These are phyloP conservation scores for Machimus atricapillus DNA, from an alignment of 2,888 invertebrate genomes.

Conservation along the genomic window DNA sequence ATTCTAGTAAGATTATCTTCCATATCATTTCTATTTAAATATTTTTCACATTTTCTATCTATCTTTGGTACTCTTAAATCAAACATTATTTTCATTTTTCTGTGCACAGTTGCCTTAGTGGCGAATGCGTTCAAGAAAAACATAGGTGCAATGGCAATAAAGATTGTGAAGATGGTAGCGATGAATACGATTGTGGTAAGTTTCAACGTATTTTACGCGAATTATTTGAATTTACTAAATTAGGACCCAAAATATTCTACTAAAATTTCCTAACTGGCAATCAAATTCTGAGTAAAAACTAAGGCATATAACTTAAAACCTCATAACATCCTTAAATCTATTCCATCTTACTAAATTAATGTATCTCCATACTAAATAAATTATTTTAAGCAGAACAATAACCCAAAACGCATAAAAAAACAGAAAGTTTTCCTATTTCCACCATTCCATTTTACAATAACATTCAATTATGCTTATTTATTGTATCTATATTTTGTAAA, in stretches of 20 bases:
- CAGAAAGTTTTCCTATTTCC: not conserved
- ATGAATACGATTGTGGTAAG: conserved; percentile 70
- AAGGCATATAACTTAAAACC: not conserved
- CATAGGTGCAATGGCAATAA: conserved; percentile 66
- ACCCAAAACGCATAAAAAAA: not conserved
- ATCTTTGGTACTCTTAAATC: not conserved
- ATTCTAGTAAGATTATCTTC: conserved; percentile 58
- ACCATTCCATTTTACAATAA: not conserved
- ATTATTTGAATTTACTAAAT: not conserved
- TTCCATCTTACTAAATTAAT: not conserved
- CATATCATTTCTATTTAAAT: conserved; percentile 16
- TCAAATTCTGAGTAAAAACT: not conserved
- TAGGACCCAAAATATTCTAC: not conserved
- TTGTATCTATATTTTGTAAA: not conserved
- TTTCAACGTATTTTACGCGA: conserved; percentile 41
- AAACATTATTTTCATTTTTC: conserved; percentile 29
- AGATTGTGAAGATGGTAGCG: conserved; percentile 69
- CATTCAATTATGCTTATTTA: not conserved
- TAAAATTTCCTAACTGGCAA: not conserved
- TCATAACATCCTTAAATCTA: not conserved
- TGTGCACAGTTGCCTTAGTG: conserved; percentile 65
- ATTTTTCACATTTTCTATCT: conserved; percentile 4
- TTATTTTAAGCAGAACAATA: not conserved
- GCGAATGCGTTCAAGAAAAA: conserved; percentile 68
- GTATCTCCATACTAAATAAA: not conserved